These are phyloP conservation scores for Iguana delicatissima DNA, from an alignment of 2,797 vertebrate species.

Conservation along the genomic window DNA sequence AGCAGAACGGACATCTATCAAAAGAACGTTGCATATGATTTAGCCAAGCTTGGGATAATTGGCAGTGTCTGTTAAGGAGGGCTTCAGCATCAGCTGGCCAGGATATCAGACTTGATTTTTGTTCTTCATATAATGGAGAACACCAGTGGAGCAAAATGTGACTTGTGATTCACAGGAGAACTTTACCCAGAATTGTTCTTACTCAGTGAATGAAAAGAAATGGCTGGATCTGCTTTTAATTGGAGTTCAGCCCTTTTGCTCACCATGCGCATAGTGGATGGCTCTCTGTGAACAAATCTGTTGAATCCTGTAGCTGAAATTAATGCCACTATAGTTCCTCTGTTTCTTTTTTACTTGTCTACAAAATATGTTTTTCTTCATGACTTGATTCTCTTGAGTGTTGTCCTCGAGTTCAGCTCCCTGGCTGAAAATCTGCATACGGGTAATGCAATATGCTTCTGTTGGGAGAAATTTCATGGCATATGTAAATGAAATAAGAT, in stretches of 20 bases:
- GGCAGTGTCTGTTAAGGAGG: conserved; percentile 51
- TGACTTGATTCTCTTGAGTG: conserved; percentile 48
- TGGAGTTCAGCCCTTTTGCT: neutral
- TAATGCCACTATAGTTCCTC: conserved; percentile 18
- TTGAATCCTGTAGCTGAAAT: conserved; percentile 24
- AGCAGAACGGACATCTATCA: conserved; percentile 38
- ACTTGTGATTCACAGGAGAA: conserved; percentile 2
- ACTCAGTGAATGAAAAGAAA: conserved; percentile 39
- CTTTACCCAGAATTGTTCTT: conserved; percentile 35
- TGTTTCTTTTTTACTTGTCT: conserved; percentile 33
- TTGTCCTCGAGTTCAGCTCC: conserved; percentile 67
- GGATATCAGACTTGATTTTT: conserved; percentile 50
- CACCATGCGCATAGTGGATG: conserved; percentile 10
- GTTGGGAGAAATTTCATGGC: conserved; percentile 60
- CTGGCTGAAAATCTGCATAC: conserved; percentile 71
- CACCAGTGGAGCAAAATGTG: conserved; percentile 41
- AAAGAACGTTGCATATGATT: conserved; percentile 49
- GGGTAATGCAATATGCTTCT: conserved; percentile 67
- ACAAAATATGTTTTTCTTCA: conserved; percentile 29
- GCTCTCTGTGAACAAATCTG: conserved; percentile 17
- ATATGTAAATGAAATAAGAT: conserved; percentile 74
- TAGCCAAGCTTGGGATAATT: conserved; percentile 65
- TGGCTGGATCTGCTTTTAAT: conserved; percentile 13
- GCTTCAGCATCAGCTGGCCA: conserved; percentile 31
- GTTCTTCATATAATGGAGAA: conserved; percentile 36